phyloP scores from a whole-genome alignment of 2,888 invertebrate species.

The Cephus pygmeus region DNA sequence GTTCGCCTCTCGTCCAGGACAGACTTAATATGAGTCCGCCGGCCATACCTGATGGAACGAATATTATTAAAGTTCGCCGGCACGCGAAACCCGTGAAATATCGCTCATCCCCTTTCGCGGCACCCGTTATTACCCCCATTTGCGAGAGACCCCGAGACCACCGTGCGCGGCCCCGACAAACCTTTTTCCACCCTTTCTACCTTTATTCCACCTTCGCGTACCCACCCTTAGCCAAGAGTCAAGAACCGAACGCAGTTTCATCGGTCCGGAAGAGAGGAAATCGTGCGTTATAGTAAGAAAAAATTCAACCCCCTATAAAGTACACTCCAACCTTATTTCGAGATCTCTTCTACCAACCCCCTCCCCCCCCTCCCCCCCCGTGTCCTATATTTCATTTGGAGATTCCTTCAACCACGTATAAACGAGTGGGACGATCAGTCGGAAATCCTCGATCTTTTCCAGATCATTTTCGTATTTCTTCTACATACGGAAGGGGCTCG shows the following conservation, averaged over 20 bases:
- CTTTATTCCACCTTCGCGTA: not conserved
- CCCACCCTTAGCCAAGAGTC: not conserved
- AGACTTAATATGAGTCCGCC: slow-evolving; percentile 62
- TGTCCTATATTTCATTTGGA: not conserved
- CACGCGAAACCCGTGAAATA: slow-evolving; percentile 64
- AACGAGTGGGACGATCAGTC: not conserved
- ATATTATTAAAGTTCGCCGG: slow-evolving; percentile 65
- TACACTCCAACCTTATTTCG: not conserved
- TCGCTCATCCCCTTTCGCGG: slow-evolving; percentile 39
- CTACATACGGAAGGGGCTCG: not conserved
- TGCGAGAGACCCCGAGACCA: not conserved
- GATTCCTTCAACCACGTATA: not conserved
- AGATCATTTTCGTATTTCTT: not conserved
- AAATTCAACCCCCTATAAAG: not conserved
- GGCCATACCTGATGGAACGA: slow-evolving; percentile 65
- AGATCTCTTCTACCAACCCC: not conserved
- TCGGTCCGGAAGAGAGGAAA: not conserved
- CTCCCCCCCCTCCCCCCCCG: fast-evolving
- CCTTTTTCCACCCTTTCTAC: slow-evolving; percentile 33
- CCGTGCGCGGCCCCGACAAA: slow-evolving; percentile 16
- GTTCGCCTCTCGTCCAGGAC: slow-evolving; percentile 41
- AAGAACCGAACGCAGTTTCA: not conserved
- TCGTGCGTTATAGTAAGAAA: not conserved
- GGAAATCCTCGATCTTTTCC: not conserved
- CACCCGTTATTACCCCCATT: slow-evolving; percentile 15